phyloP scores from a whole-genome alignment of 2,797 vertebrate genomes.

The Tiaroga cobitis region DNA sequence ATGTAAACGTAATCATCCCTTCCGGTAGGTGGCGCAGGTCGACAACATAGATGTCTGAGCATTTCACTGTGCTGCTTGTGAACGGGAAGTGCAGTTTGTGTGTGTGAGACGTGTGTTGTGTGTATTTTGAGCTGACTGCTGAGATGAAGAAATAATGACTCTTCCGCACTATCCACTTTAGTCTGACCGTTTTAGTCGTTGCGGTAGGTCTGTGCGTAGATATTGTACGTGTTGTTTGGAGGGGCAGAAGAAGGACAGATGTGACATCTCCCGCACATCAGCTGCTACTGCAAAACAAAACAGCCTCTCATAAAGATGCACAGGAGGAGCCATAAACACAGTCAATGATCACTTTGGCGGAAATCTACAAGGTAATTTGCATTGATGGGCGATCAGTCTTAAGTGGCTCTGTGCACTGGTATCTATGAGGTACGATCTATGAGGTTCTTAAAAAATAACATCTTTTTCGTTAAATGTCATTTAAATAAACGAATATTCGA shows the following conservation, averaged over 20 bases:
- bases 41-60: background rate
- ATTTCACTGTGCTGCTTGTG: background rate
- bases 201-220: background rate
- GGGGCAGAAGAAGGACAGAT: background rate
- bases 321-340: conserved; percentile 11
- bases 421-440: background rate
- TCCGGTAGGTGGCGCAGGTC: background rate
- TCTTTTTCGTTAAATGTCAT: too few relatives aligned
- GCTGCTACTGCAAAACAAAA: conserved; percentile 10
- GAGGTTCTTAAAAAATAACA: too few relatives aligned
- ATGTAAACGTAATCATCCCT: background rate
- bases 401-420: background rate
- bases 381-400: background rate
- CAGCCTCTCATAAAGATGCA: conserved; percentile 38
- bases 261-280: background rate
- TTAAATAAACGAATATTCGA: too few relatives aligned
- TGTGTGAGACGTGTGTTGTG: background rate
- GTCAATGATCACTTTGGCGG: background rate
- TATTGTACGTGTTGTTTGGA: background rate
- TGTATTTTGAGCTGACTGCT: background rate
- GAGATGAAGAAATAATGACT: background rate
- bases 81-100: conserved; percentile 21
- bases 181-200: background rate
- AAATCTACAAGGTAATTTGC: conserved; percentile 30
- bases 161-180: too few relatives aligned